Evolutionary conservation across 2,888 invertebrate species (phyloP).

Genomic region (Eupeodes luniger): DNA sequence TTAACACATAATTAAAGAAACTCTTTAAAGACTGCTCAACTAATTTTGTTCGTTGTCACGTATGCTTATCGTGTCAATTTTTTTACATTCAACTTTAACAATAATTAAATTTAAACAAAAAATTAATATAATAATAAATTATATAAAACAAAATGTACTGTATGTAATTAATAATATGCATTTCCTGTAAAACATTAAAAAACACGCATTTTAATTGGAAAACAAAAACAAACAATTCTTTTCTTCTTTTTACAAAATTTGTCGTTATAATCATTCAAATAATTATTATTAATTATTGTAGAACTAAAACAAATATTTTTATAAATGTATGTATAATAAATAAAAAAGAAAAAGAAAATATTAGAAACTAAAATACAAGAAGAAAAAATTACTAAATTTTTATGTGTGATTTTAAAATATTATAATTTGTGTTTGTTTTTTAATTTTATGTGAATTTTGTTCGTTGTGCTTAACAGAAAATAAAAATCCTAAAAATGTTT

Average conservation of each 20-base stretch:
- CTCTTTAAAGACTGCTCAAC: slow-evolving; percentile 75
- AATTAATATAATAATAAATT: slow-evolving; percentile 12
- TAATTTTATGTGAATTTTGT: slow-evolving; percentile 33
- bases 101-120: slow-evolving; percentile 27
- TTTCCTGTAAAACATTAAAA: slow-evolving; percentile 33
- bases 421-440: slow-evolving; percentile 16
- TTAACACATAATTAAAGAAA: slow-evolving; percentile 17
- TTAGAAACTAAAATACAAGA: slow-evolving; percentile 18
- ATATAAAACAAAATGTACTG: slow-evolving; percentile 14
- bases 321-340: slow-evolving; percentile 57
- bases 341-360: slow-evolving; percentile 16
- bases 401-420: slow-evolving; percentile 30
- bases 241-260: slow-evolving; percentile 38
- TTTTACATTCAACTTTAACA: slow-evolving; percentile 57
- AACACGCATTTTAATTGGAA: slow-evolving; percentile 31
- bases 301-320: slow-evolving; percentile 57
- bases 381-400: not conserved
- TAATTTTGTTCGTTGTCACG: slow-evolving; percentile 64
- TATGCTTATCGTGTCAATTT: slow-evolving; percentile 68
- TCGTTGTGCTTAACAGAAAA: slow-evolving; percentile 63
- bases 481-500: slow-evolving; percentile 29
- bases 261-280: slow-evolving; percentile 41
- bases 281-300: slow-evolving; percentile 10
- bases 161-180: slow-evolving; percentile 33
- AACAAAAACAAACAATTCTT: not conserved